A percentile compares a stretch with the other conserved stretches of the same genome.
phyloP scores from a whole-genome alignment of 2,888 invertebrate genomes.

The Acleris emargana region DNA sequence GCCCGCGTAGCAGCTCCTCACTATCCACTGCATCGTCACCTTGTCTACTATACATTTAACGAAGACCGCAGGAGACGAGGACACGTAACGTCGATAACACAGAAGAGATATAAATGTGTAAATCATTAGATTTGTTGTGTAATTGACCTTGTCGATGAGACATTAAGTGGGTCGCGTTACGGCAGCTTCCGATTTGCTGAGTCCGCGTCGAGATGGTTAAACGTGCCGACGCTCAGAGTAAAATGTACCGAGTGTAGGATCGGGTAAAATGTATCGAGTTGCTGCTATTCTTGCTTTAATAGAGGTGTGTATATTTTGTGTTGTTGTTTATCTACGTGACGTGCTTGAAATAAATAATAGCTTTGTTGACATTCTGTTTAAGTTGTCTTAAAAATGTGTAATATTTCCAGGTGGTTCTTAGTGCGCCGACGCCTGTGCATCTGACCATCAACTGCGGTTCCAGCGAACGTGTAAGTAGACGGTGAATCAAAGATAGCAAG shows the following conservation, averaged over 20 bases:
- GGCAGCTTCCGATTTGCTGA: conserved; percentile 32
- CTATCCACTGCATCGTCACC: conserved; percentile 62
- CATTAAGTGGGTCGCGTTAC: conserved; percentile 29
- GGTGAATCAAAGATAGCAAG: not conserved
- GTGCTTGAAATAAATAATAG: conserved; percentile 4
- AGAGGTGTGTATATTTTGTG: conserved; percentile 26
- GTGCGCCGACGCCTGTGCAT: conserved; percentile 60
- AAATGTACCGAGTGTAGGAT: conserved; percentile 27
- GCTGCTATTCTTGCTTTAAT: conserved; percentile 23
- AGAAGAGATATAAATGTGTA: conserved; percentile 46
- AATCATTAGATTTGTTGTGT: conserved; percentile 32
- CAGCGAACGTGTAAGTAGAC: conserved; percentile 61
- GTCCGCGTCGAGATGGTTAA: conserved; percentile 18
- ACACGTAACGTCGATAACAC: conserved; percentile 57
- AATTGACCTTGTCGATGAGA: conserved; percentile 27
- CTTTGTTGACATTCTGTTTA: not conserved
- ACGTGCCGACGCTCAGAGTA: conserved; percentile 28
- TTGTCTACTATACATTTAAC: conserved; percentile 29
- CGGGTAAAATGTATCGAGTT: conserved; percentile 30
- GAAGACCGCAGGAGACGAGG: conserved; percentile 23
- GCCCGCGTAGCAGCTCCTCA: conserved; percentile 63
- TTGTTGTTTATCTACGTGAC: conserved; percentile 19
- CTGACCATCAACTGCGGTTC: conserved; percentile 70
- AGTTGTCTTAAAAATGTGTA: conserved; percentile 47
- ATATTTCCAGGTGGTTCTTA: conserved; percentile 46